phyloP scores from a whole-genome alignment of 1,140 invertebrate genomes.

The Halyomorpha halys region DNA sequence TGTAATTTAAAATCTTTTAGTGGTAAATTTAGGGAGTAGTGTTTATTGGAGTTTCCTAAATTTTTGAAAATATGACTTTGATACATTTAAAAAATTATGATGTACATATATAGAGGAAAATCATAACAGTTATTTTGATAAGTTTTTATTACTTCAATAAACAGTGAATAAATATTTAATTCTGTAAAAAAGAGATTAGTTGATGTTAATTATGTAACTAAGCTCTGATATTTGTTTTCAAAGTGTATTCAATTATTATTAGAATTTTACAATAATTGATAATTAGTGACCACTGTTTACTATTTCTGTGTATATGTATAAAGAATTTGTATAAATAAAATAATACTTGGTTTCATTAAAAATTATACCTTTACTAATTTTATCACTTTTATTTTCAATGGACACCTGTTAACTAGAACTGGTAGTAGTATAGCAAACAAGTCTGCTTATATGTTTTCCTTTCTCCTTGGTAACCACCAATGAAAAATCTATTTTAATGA shows the following conservation, averaged over 20 bases:
- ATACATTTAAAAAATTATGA: neutral
- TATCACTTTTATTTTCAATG: too few species aligned
- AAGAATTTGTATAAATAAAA: slow-evolving; percentile 1
- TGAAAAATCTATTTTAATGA: too few species aligned
- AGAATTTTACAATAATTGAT: neutral
- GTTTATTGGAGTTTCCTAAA: neutral
- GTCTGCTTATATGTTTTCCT: too few species aligned
- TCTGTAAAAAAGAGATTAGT: neutral
- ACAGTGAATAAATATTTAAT: neutral
- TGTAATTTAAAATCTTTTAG: neutral
- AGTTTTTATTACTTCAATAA: slow-evolving; percentile 1
- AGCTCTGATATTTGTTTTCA: neutral
- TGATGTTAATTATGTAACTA: neutral
- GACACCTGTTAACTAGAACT: too few species aligned
- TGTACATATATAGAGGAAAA: neutral
- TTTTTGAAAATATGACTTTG: neutral
- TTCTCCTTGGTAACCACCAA: too few species aligned
- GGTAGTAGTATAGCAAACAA: too few species aligned
- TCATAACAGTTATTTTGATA: slow-evolving; percentile 6
- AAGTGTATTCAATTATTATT: neutral
- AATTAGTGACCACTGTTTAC: slow-evolving; percentile 4
- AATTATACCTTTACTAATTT: too few species aligned
- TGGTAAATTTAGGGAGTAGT: neutral
- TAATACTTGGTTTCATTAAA: neutral
- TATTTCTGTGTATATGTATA: slow-evolving; percentile 6